phyloP scores from a whole-genome alignment of 2,797 vertebrate genomes.

The Alcedo atthis region DNA sequence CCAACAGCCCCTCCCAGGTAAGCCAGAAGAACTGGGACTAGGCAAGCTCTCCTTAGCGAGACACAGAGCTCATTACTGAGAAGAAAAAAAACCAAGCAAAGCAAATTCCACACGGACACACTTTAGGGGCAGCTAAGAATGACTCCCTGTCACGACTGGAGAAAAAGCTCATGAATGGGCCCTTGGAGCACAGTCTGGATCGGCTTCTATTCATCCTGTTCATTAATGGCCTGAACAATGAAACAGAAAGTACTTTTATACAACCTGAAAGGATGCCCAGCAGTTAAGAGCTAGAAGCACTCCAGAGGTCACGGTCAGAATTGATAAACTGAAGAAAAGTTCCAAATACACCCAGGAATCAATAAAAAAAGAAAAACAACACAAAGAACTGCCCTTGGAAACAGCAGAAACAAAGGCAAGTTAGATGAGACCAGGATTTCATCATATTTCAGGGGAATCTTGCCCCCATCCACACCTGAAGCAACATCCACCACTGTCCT shows the following conservation, averaged over 20 bases:
- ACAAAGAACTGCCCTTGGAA: background rate
- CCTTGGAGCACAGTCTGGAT: background rate
- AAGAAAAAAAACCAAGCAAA: background rate
- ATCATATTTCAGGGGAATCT: background rate
- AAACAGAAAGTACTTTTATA: conserved; percentile 19
- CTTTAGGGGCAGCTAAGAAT: background rate
- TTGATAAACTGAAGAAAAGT: conserved; percentile 26
- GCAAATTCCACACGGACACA: fast-evolving
- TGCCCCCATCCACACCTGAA: background rate
- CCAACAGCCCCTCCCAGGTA: background rate
- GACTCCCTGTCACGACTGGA: background rate
- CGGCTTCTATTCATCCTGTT: conserved; percentile 21
- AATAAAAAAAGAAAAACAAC: conserved; percentile 16
- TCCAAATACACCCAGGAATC: conserved; percentile 8
- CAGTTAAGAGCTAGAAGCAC: conserved; percentile 33
- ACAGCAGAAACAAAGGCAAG: background rate
- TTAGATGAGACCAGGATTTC: background rate
- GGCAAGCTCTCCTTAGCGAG: background rate
- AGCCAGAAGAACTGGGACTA: background rate
- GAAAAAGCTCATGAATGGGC: background rate
- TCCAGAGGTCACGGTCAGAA: conserved; percentile 5
- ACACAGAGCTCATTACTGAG: background rate
- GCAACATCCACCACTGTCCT: background rate
- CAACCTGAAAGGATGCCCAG: conserved; percentile 38
- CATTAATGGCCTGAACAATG: background rate